A percentile compares a stretch with the other conserved stretches of the same genome.
These are phyloP conservation scores for Dicyrtoma fusca DNA, from an alignment of 2,888 invertebrate species.

Conservation along the genomic window DNA sequence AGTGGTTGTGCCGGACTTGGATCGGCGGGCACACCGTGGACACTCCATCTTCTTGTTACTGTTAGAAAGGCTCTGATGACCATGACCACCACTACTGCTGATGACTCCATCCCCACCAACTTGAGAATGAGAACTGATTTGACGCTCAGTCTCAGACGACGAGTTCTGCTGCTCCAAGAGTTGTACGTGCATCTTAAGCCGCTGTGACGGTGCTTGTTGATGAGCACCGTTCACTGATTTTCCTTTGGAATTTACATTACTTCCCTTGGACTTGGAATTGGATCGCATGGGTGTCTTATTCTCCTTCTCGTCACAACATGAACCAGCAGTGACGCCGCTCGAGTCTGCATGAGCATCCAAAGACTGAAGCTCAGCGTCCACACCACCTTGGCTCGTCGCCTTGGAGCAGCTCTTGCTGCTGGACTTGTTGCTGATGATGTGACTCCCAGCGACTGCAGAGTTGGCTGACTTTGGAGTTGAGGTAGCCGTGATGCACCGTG, in stretches of 20 bases:
- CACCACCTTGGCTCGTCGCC: no score
- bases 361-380: no score
- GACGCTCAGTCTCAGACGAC: slow-evolving; percentile 5
- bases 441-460: no score
- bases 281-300: slow-evolving; percentile 50
- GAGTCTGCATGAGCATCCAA: slow-evolving; percentile 33
- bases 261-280: slow-evolving; percentile 9
- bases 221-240: background rate
- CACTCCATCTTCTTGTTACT: slow-evolving; percentile 49
- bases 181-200: slow-evolving; percentile 13
- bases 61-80: background rate
- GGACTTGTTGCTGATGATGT: background rate
- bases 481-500: slow-evolving; percentile 22
- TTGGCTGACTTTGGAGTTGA: slow-evolving; percentile 30
- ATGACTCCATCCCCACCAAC: background rate
- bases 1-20: slow-evolving; percentile 51
- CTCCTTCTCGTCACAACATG: slow-evolving; percentile 54
- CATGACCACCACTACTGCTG: slow-evolving; percentile 21
- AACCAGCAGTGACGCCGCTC: slow-evolving; percentile 35
- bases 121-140: background rate
- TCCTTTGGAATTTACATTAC: background rate
- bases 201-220: slow-evolving; percentile 17
- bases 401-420: slow-evolving; percentile 1
- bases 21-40: slow-evolving; percentile 51
- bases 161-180: slow-evolving; percentile 23